Conservation (phyloP, 2,113 vertebrate genomes). For the Hipposideros armiger region DNA sequence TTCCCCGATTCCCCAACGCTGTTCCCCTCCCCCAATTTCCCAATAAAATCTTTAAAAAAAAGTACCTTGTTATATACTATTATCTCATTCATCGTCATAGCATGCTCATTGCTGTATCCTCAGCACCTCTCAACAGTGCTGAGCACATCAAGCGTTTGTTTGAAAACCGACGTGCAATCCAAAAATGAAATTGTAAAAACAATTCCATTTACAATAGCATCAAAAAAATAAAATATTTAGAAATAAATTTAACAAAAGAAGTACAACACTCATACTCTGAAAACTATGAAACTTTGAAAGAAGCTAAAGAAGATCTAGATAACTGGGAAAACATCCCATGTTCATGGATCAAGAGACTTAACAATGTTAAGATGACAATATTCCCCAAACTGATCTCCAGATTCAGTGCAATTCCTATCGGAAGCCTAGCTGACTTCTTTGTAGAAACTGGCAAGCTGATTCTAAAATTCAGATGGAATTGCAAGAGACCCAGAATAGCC, state of each 20-base stretch:
- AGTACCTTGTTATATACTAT: neutral
- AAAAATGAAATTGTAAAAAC: slow-evolving; percentile 8
- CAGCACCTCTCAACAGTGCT: neutral
- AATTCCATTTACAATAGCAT: neutral
- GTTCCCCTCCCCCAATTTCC: too few relatives aligned
- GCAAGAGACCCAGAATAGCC: neutral
- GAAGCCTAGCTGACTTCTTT: neutral
- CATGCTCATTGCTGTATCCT: neutral
- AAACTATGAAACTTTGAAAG: neutral
- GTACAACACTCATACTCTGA: neutral
- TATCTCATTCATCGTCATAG: too few relatives aligned
- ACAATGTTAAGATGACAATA: neutral
- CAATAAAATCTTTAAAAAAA: neutral
- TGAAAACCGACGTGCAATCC: neutral
- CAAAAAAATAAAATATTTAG: neutral
- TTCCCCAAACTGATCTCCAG: neutral
- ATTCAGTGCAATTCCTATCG: neutral
- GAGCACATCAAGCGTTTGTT: neutral
- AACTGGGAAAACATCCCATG: neutral
- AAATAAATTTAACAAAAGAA: neutral
- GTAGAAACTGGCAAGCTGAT: neutral
- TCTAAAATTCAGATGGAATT: slow-evolving; percentile 1
- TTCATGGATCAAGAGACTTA: neutral
- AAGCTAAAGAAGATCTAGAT: slow-evolving; percentile 3
- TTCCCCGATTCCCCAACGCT: too few relatives aligned